Conservation (phyloP, 2,113 vertebrate genomes). For the Eptatretus burgeri region DNA sequence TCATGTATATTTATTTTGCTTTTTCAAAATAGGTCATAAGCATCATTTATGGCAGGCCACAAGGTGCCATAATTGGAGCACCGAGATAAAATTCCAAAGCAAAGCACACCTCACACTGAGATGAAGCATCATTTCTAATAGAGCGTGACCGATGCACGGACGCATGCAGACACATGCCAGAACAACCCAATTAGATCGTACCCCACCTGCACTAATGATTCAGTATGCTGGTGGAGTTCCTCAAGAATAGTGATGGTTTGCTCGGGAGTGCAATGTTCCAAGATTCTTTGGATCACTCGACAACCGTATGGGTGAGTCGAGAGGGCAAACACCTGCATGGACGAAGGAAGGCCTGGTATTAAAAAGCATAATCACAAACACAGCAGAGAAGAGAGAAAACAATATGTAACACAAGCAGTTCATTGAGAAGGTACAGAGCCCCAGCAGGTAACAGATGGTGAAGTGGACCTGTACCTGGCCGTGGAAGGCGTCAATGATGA, state of each 20-base stretch:
- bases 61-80: no score
- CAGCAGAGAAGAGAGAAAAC: not conserved
- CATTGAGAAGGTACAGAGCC: not conserved
- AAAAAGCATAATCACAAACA: slow-evolving; percentile 8
- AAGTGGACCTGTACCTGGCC: slow-evolving; percentile 34
- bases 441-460: not conserved
- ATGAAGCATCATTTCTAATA: not conserved
- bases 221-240: slow-evolving; percentile 70
- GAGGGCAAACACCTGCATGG: slow-evolving; percentile 57
- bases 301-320: slow-evolving; percentile 85
- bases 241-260: slow-evolving; percentile 68
- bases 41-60: no score
- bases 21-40: no score
- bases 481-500: slow-evolving; percentile 83
- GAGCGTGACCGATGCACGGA: not conserved
- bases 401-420: slow-evolving; percentile 2
- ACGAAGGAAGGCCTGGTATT: not conserved
- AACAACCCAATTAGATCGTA: not conserved
- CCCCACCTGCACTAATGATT: slow-evolving; percentile 61
- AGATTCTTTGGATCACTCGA: slow-evolving; percentile 75
- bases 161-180: not conserved
- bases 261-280: slow-evolving; percentile 79
- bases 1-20: no score
- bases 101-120: no score
- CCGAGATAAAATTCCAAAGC: no score